A percentile compares a stretch with the other conserved stretches of the same genome.
These are phyloP conservation scores for Pheucticus melanocephalus DNA, from an alignment of 2,113 vertebrate genomes.

Conservation along the genomic window DNA sequence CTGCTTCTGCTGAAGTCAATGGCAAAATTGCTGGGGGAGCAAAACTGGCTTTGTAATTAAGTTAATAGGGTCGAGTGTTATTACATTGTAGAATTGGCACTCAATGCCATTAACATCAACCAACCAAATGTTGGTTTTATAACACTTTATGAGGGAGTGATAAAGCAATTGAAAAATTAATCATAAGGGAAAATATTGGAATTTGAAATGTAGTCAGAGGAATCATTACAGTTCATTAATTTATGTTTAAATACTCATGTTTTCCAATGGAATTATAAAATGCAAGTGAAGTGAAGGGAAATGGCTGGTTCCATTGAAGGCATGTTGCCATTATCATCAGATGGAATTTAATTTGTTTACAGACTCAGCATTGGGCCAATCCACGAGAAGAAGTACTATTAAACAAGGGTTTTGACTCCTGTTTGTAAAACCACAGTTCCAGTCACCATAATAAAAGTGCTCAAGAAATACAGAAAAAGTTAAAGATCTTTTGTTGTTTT, in stretches of 20 bases:
- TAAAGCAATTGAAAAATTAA: slow-evolving; percentile 63
- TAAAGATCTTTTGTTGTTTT: not conserved
- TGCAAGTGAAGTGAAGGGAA: slow-evolving; percentile 20
- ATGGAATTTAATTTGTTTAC: slow-evolving; percentile 48
- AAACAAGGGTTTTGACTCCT: not conserved
- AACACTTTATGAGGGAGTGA: slow-evolving; percentile 38
- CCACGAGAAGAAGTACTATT: not conserved
- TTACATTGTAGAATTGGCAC: slow-evolving; percentile 52
- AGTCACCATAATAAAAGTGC: not conserved
- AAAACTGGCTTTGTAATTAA: slow-evolving; percentile 42
- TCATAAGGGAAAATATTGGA: slow-evolving; percentile 42
- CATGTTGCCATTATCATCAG: slow-evolving; percentile 33
- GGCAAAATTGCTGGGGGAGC: slow-evolving; percentile 36
- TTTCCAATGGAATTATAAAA: slow-evolving; percentile 52
- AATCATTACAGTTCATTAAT: slow-evolving; percentile 53
- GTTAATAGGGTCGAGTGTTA: slow-evolving; percentile 28
- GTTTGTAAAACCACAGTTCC: not conserved
- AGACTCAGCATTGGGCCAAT: not conserved
- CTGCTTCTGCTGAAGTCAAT: slow-evolving; percentile 14
- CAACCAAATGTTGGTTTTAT: slow-evolving; percentile 43
- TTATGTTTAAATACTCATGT: slow-evolving; percentile 51
- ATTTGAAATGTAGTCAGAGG: slow-evolving; percentile 45
- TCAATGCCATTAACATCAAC: slow-evolving; percentile 55
- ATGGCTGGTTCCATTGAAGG: slow-evolving; percentile 30
- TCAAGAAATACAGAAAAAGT: not conserved